Conservation (phyloP, 2,888 invertebrate genomes). For the Myathropa florea region DNA sequence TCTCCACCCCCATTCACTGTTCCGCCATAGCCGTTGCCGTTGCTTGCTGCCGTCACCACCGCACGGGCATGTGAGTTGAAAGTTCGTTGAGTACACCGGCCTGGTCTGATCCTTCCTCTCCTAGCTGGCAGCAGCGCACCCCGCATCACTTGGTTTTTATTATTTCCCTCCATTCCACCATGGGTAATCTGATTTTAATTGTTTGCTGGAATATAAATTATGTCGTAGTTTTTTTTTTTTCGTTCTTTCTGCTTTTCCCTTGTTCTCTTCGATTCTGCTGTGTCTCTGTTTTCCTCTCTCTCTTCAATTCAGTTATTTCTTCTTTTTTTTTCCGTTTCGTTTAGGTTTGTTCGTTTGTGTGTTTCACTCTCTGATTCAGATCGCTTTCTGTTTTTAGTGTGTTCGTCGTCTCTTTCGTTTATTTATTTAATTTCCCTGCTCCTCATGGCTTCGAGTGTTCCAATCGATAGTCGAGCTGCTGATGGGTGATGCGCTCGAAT, state of each 20-base stretch:
- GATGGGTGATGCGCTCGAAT: conserved; percentile 57
- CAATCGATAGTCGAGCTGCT: conserved; percentile 63
- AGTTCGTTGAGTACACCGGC: not conserved
- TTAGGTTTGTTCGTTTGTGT: not conserved
- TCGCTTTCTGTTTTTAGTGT: not conserved
- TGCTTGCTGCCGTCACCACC: not conserved
- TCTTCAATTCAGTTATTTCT: not conserved
- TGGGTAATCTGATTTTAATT: conserved; percentile 74
- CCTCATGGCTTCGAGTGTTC: conserved; percentile 25
- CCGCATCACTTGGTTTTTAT: conserved; percentile 59
- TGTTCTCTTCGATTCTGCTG: not conserved
- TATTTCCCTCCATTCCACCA: conserved; percentile 63
- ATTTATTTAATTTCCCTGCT: conserved; percentile 27
- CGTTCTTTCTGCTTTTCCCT: not conserved
- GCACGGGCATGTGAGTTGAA: not conserved
- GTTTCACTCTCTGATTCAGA: not conserved
- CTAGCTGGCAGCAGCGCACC: not conserved
- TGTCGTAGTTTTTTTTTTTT: conserved; percentile 68
- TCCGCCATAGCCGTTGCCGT: not conserved
- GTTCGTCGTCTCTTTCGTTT: conserved; percentile 10
- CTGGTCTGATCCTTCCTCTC: not conserved
- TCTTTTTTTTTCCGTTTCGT: not conserved
- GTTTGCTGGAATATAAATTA: conserved; percentile 73
- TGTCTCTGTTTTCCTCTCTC: not conserved
- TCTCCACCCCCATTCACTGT: not conserved